Evolutionary conservation across 2,113 vertebrate species (phyloP), one percentile per base, ranked within the genome.

Genomic region (Catharus fuscescens): DNA sequence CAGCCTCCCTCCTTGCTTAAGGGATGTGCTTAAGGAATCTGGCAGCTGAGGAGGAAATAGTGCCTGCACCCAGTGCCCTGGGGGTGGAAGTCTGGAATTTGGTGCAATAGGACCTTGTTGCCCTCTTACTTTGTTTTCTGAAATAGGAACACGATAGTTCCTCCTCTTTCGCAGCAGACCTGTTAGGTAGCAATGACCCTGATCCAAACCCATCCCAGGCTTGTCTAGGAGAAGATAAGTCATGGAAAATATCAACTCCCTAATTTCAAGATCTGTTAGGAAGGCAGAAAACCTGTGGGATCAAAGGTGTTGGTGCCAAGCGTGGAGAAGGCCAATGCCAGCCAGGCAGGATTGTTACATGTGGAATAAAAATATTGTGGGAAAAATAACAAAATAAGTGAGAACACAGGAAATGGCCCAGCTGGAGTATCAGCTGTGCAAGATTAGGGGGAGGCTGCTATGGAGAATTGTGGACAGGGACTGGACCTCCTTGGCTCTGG

Each of bases 331-430:
- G 64, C 31, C 24, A 8, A 0, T 44, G 24, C 57, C 72, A 67
- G 7, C 7, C 57, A 31, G 34, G 74, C 24, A 6, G 32, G 28
- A 54, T 74, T 0, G 0, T 45, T 71, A 18, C 3, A 32, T 40
- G 42, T 69, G 47, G 23, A 40, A 13, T 17, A 48, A 56, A 65
- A 56, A 85, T 66, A 72, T n/a, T 72, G 66, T 65, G 81, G 50
- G 60, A 60, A 85, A 36, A 40, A 40, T 52, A 24, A 25, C 60
- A 42, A 14, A 87, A 21, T 42, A 8, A 9, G 15, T 25, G 76
- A 23, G 50, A 40, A 6, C 1, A 7, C 19, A 19, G 65, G 28
- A 40, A 32, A 24, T 9, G 16, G 14, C 52, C 32, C 3, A 8
- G 34, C 38, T 38, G 6, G 9, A 57, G 72, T 3, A 18, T 42